A percentile compares a stretch with the other conserved stretches of the same genome.
phyloP scores from a whole-genome alignment of 2,113 vertebrate genomes.

The Oxyruncus cristatus region DNA sequence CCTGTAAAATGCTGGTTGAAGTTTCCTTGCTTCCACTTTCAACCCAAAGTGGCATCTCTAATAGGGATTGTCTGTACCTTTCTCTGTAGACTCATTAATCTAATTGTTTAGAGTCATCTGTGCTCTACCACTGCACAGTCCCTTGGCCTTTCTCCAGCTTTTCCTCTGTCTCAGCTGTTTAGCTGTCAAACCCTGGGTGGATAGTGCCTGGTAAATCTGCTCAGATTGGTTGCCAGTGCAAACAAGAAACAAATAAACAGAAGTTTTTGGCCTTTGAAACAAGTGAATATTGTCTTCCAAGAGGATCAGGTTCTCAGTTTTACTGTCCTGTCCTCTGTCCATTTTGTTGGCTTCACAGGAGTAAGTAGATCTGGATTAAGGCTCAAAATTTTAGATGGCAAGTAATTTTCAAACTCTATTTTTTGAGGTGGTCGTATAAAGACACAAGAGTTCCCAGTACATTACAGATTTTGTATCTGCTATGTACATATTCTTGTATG shows the following conservation, averaged over 20 bases:
- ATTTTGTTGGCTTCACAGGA: not conserved
- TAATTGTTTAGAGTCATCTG: not conserved
- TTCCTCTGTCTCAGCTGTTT: not conserved
- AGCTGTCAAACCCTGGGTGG: rapidly evolving
- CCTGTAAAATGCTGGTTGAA: not conserved
- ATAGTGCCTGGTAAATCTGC: not conserved
- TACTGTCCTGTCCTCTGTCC: not conserved
- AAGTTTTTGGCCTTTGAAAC: not conserved
- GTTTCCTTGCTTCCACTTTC: not conserved
- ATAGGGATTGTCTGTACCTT: not conserved
- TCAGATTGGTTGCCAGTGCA: not conserved
- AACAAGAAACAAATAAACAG: not conserved
- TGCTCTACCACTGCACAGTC: not conserved
- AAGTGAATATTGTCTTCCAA: not conserved
- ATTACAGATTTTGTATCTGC: not conserved
- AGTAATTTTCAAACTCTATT: not conserved
- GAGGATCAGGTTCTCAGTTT: not conserved
- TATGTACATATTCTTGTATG: not conserved
- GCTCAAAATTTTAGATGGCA: not conserved
- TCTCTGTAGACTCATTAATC: not conserved
- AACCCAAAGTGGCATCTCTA: not conserved
- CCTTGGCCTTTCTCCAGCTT: not conserved
- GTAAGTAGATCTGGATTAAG: not conserved
- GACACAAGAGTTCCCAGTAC: not conserved
- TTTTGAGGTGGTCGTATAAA: not conserved